Conservation (phyloP, 1,140 invertebrate genomes). For the Polyergus mexicanus region DNA sequence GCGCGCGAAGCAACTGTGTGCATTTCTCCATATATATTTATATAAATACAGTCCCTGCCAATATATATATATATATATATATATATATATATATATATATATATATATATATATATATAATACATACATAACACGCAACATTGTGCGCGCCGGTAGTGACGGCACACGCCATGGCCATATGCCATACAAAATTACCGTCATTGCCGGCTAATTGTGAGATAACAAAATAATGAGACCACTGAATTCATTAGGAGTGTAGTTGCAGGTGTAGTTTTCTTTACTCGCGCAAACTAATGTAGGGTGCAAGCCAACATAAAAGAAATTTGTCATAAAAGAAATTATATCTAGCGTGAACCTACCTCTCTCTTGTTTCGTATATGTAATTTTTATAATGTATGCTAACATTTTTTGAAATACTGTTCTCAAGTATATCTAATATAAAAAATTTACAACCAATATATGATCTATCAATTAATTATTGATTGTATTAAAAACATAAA, state of each 20-base stretch:
- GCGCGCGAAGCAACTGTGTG: constrained; percentile 76
- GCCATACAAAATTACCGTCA: constrained; percentile 82
- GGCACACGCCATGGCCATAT: constrained; percentile 84
- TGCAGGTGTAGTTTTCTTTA: constrained; percentile 5
- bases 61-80: constrained; percentile 61
- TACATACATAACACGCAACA: constrained; percentile 78
- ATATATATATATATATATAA: too few relatives aligned
- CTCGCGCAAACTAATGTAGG: background rate
- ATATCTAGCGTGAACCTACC: background rate
- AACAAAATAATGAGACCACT: constrained; percentile 81
- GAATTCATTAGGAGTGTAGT: constrained; percentile 77
- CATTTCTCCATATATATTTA: constrained; percentile 80
- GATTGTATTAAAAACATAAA: background rate
- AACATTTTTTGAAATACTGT: background rate
- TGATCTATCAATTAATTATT: constrained; percentile 11
- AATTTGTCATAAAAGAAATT: constrained; percentile 19
- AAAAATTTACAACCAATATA: constrained; percentile 2
- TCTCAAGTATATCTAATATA: background rate
- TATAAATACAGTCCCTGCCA: constrained; percentile 79
- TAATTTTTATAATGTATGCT: background rate
- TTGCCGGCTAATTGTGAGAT: constrained; percentile 81
- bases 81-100: constrained; percentile 61
- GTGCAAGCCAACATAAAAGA: constrained; percentile 6
- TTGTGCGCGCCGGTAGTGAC: constrained; percentile 72
- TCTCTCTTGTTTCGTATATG: too few relatives aligned